A percentile compares a stretch with the other conserved stretches of the same genome.
phyloP scores from a whole-genome alignment of 2,113 vertebrate genomes.

The Cyanoramphus novaezelandiae region DNA sequence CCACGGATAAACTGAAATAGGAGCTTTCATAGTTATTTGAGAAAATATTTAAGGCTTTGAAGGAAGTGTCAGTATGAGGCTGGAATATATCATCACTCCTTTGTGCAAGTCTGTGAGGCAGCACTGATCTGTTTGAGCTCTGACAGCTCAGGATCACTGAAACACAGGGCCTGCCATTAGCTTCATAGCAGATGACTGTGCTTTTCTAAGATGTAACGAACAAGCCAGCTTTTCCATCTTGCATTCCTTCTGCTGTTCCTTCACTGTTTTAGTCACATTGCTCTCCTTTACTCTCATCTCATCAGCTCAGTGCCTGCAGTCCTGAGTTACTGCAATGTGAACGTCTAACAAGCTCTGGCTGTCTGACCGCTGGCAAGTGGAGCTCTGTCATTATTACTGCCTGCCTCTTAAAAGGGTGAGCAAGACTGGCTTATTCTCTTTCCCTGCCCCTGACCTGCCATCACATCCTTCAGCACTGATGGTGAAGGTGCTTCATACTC shows the following conservation, averaged over 20 bases:
- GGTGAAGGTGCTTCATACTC: background rate
- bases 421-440: background rate
- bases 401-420: constrained; percentile 35
- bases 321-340: background rate
- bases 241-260: background rate
- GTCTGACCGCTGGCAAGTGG: background rate
- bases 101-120: background rate
- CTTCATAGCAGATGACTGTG: background rate
- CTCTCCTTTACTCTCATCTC: background rate
- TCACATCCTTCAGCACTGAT: background rate
- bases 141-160: background rate
- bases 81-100: background rate
- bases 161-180: rapidly evolving
- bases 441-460: background rate
- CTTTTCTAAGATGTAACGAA: background rate
- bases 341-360: background rate
- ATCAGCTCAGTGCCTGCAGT: background rate
- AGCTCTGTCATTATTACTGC: constrained; percentile 8
- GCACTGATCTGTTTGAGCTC: background rate
- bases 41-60: background rate
- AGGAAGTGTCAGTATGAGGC: background rate
- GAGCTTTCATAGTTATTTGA: background rate
- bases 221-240: background rate
- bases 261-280: background rate
- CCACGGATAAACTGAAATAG: background rate